phyloP scores from a whole-genome alignment of 2,888 invertebrate species.

The Stenurella melanura region DNA sequence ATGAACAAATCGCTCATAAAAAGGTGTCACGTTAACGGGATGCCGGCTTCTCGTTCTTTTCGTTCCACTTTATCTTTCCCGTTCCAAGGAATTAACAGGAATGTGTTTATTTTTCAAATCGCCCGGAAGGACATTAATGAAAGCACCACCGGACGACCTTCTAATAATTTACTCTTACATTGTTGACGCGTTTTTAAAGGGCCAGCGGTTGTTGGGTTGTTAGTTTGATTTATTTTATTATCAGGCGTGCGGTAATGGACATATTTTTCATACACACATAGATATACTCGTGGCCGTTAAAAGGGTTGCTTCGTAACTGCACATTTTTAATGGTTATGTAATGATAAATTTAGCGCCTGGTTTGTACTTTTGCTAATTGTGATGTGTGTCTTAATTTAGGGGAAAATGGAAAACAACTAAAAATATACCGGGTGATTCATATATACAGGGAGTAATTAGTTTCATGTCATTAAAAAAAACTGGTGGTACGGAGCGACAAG shows the following conservation, averaged over 20 bases:
- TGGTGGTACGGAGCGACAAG: too few relatives aligned
- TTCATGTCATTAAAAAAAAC: too few relatives aligned
- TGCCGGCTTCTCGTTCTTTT: not conserved
- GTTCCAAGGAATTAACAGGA: not conserved
- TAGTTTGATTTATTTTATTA: constrained; percentile 24
- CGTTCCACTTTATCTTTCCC: not conserved
- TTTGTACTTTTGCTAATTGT: not conserved
- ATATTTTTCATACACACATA: constrained; percentile 5
- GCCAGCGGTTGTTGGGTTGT: not conserved
- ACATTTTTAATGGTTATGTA: not conserved
- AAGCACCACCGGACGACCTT: not conserved
- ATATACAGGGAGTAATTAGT: too few relatives aligned
- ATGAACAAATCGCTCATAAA: constrained; percentile 7
- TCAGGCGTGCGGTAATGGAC: not conserved
- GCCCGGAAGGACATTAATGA: constrained; percentile 3
- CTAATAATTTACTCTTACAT: constrained; percentile 3
- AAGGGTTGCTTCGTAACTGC: not conserved
- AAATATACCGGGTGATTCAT: too few relatives aligned
- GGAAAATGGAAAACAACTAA: too few relatives aligned
- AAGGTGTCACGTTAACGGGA: constrained; percentile 7
- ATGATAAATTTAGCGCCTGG: not conserved
- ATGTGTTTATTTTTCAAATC: constrained; percentile 21
- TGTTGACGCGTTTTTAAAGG: constrained; percentile 13
- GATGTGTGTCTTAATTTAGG: too few relatives aligned
- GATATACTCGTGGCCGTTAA: not conserved